phyloP scores from a whole-genome alignment of 30 jellyfish, hydroid and myxozoan species.

The Aurelia coerulea region DNA sequence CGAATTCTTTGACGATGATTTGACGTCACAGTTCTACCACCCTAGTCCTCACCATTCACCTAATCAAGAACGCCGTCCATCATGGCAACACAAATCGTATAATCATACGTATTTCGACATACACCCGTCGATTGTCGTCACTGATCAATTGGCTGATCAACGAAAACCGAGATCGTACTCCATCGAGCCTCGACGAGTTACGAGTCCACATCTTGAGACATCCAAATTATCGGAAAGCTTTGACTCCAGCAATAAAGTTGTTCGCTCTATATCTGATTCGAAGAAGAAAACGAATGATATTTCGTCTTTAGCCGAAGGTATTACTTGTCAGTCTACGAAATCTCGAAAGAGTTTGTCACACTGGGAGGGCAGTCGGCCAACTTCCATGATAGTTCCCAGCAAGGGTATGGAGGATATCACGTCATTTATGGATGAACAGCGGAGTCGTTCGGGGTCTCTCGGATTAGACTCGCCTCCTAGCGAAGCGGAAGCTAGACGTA shows the following conservation, averaged over 20 bases:
- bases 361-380: conserved; percentile 64
- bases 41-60: conserved; percentile 80
- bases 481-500: conserved; percentile 34
- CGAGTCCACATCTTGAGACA: conserved; percentile 52
- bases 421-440: conserved; percentile 43
- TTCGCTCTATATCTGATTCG: conserved; percentile 69
- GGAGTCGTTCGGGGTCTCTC: conserved; percentile 74
- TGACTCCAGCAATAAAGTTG: conserved; percentile 47
- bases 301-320: too few relatives aligned
- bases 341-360: conserved; percentile 4
- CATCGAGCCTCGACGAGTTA: conserved; percentile 68
- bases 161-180: conserved; percentile 67
- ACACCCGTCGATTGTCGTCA: conserved; percentile 65
- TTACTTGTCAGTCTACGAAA: conserved; percentile 4
- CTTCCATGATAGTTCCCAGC: conserved; percentile 66
- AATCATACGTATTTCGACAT: conserved; percentile 22
- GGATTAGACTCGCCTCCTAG: conserved; percentile 58
- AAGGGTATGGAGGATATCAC: conserved; percentile 42
- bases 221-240: conserved; percentile 61
- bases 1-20: conserved; percentile 91
- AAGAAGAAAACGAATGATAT: conserved; percentile 22
- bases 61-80: conserved; percentile 71
- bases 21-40: conserved; percentile 24
- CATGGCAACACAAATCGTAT: conserved; percentile 43
- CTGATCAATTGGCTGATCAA: conserved; percentile 35